These are phyloP conservation scores for Rafetus swinhoei DNA, from an alignment of 2,113 vertebrate species.

Conservation along the genomic window DNA sequence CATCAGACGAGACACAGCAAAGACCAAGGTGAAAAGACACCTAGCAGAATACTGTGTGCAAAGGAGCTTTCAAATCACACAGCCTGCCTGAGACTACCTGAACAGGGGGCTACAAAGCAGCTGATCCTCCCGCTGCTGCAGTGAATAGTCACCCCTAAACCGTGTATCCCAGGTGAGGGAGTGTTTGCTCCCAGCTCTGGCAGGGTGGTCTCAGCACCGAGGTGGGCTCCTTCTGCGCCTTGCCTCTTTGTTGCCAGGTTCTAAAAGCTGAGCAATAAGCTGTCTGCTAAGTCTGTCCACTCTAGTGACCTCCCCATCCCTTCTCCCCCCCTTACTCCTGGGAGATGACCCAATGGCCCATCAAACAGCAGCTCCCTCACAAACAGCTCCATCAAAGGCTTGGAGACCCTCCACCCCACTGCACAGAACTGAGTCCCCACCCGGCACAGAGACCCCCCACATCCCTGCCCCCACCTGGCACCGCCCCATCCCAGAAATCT, in stretches of 20 bases:
- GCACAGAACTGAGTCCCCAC: background rate
- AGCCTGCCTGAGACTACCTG: background rate
- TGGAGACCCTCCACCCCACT: background rate
- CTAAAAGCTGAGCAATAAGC: background rate
- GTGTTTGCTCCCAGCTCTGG: background rate
- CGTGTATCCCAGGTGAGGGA: background rate
- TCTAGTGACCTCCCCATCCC: background rate
- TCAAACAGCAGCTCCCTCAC: background rate
- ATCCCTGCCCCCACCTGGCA: background rate
- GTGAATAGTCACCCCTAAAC: background rate
- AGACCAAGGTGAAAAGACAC: background rate
- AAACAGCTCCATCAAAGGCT: background rate
- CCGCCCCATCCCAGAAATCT: background rate
- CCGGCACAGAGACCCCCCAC: background rate
- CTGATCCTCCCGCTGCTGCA: background rate
- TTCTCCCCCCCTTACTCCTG: background rate
- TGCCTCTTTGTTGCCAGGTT: background rate
- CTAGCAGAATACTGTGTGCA: background rate
- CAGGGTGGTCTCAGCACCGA: background rate
- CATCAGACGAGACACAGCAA: background rate
- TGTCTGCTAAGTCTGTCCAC: background rate
- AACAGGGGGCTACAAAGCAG: background rate
- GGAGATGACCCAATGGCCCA: background rate
- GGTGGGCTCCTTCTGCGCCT: background rate
- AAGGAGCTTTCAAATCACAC: background rate